Percentiles rank a stretch among this genome's conserved stretches.
phyloP scores from a whole-genome alignment of 2,888 invertebrate genomes.

The Tachina lurida region DNA sequence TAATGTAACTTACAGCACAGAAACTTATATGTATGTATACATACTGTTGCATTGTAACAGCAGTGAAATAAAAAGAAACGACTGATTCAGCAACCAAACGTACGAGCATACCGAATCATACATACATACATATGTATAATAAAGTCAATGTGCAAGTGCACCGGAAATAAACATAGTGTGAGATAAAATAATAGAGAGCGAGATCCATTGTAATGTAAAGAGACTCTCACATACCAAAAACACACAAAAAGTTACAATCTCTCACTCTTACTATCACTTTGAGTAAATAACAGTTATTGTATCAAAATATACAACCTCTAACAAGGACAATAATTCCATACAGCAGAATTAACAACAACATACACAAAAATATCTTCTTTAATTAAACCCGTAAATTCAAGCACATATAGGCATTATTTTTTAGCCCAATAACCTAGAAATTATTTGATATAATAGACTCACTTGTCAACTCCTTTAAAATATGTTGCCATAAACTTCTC shows the following conservation, averaged over 20 bases:
- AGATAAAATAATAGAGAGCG: constrained; percentile 43
- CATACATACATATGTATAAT: neutral
- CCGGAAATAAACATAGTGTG: constrained; percentile 48
- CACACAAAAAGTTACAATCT: constrained; percentile 46
- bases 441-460: constrained; percentile 35
- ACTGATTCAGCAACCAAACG: constrained; percentile 23
- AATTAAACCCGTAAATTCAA: constrained; percentile 42
- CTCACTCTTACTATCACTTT: constrained; percentile 47
- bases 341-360: constrained; percentile 3
- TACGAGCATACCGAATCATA: constrained; percentile 33
- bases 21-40: constrained; percentile 32
- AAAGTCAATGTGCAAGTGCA: constrained; percentile 60
- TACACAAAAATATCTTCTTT: constrained; percentile 16
- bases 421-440: constrained; percentile 66
- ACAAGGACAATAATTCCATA: constrained; percentile 69
- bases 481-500: constrained; percentile 72
- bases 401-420: constrained; percentile 31
- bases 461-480: constrained; percentile 47
- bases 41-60: constrained; percentile 22
- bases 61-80: constrained; percentile 30
- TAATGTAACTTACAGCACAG: constrained; percentile 46
- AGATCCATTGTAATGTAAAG: constrained; percentile 44
- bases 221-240: constrained; percentile 1
- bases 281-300: constrained; percentile 41
- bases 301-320: constrained; percentile 55